A percentile compares a stretch with the other conserved stretches of the same genome.
These are phyloP conservation scores for Catostylus mosaicus DNA, from an alignment of 30 jellyfish, hydroid and myxozoan species.

Conservation along the genomic window DNA sequence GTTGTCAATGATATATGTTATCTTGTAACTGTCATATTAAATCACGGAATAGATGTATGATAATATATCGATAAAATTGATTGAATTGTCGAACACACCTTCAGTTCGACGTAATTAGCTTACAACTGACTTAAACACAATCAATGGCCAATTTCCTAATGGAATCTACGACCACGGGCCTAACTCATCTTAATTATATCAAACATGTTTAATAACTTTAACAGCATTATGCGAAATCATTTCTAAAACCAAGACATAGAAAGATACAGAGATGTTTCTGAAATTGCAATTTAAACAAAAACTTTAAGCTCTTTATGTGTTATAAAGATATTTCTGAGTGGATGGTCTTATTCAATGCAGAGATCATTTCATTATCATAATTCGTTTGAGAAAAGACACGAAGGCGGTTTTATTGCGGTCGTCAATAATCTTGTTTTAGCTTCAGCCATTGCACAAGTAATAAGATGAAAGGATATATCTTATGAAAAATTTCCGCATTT, in stretches of 20 bases:
- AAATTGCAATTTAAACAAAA: slow-evolving; percentile 41
- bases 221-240: slow-evolving; percentile 34
- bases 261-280: slow-evolving; percentile 6
- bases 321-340: neutral
- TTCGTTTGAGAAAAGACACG: slow-evolving; percentile 2
- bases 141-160: slow-evolving; percentile 27
- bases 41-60: neutral
- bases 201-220: slow-evolving; percentile 22
- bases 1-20: neutral
- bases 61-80: neutral
- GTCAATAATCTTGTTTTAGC: slow-evolving; percentile 15
- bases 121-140: neutral
- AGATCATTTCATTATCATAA: slow-evolving; percentile 8
- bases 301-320: slow-evolving; percentile 15
- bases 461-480: neutral
- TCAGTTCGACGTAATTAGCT: slow-evolving; percentile 30
- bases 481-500: too few relatives aligned
- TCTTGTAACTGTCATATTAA: neutral
- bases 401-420: slow-evolving; percentile 42
- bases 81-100: slow-evolving; percentile 3
- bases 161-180: slow-evolving; percentile 31
- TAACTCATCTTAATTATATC: slow-evolving; percentile 20
- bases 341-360: slow-evolving; percentile 16
- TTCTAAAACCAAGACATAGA: slow-evolving; percentile 24
- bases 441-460: neutral